These are phyloP conservation scores for Carcharodon carcharias DNA, from an alignment of 2,797 vertebrate genomes.

Conservation along the genomic window DNA sequence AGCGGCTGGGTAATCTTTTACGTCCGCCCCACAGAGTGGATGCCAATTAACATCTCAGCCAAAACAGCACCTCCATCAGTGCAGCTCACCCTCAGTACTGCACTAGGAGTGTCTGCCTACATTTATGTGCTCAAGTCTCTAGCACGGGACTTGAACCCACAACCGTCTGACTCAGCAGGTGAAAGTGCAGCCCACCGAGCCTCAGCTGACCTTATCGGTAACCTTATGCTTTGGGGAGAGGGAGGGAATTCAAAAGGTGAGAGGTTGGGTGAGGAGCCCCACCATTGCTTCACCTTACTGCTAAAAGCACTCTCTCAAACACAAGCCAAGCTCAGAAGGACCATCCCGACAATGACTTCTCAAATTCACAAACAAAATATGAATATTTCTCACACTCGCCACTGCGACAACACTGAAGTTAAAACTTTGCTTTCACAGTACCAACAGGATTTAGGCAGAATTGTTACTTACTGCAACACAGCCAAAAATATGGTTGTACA, in stretches of 20 bases:
- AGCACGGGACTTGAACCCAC: background rate
- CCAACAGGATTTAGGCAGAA: background rate
- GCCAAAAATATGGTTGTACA: background rate
- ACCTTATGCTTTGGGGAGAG: background rate
- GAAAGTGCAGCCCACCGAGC: background rate
- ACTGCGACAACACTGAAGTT: background rate
- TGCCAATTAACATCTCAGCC: background rate
- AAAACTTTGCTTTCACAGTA: background rate
- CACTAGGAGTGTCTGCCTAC: background rate
- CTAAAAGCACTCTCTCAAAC: background rate
- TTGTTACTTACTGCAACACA: conserved; percentile 8
- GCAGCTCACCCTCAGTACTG: too few species aligned
- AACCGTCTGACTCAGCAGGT: background rate
- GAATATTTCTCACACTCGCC: background rate
- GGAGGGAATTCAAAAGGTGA: background rate
- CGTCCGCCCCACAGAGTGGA: background rate
- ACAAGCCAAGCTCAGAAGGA: background rate
- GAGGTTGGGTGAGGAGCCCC: too few species aligned
- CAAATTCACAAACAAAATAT: background rate
- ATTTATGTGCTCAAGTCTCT: background rate
- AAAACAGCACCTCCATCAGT: too few species aligned
- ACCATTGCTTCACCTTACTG: background rate
- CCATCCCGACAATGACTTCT: background rate
- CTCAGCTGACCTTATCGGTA: background rate
- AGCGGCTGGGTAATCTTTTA: background rate